A percentile compares a stretch with the other conserved stretches of the same genome.
These are phyloP conservation scores for Drosophila willistoni DNA, from an alignment of 1,140 invertebrate species.

Conservation along the genomic window DNA sequence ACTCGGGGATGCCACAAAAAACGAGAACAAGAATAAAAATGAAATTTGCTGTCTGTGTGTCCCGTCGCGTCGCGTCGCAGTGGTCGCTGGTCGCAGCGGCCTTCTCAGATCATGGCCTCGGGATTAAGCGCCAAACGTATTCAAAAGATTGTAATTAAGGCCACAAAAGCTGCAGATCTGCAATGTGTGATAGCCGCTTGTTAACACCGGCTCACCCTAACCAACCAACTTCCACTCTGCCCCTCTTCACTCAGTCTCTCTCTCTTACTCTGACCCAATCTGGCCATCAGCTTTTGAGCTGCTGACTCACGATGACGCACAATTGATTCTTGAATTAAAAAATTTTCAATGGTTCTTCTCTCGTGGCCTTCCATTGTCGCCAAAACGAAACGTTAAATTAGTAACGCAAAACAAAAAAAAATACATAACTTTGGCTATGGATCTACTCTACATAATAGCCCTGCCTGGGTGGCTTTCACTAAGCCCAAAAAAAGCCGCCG, in stretches of 20 bases:
- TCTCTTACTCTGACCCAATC: background rate
- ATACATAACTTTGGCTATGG: slow-evolving; percentile 21
- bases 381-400: slow-evolving; percentile 64
- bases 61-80: background rate
- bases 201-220: slow-evolving; percentile 49
- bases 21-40: slow-evolving; percentile 41
- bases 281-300: slow-evolving; percentile 10
- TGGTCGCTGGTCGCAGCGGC: slow-evolving; percentile 42
- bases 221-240: slow-evolving; percentile 21
- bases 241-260: background rate
- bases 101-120: slow-evolving; percentile 64
- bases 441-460: slow-evolving; percentile 29
- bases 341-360: slow-evolving; percentile 44
- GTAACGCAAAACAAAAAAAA: slow-evolving; percentile 52
- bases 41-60: slow-evolving; percentile 58
- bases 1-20: slow-evolving; percentile 65
- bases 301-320: slow-evolving; percentile 79
- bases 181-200: slow-evolving; percentile 74
- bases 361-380: slow-evolving; percentile 55
- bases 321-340: slow-evolving; percentile 60
- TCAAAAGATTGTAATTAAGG: slow-evolving; percentile 82
- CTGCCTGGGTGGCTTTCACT: slow-evolving; percentile 51
- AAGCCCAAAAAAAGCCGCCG: no score
- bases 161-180: slow-evolving; percentile 79
- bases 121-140: slow-evolving; percentile 82